Evolutionary conservation across 2,113 vertebrate genomes (phyloP), one percentile per base, ranked within the genome.

Genomic region (Alligator sinensis): DNA sequence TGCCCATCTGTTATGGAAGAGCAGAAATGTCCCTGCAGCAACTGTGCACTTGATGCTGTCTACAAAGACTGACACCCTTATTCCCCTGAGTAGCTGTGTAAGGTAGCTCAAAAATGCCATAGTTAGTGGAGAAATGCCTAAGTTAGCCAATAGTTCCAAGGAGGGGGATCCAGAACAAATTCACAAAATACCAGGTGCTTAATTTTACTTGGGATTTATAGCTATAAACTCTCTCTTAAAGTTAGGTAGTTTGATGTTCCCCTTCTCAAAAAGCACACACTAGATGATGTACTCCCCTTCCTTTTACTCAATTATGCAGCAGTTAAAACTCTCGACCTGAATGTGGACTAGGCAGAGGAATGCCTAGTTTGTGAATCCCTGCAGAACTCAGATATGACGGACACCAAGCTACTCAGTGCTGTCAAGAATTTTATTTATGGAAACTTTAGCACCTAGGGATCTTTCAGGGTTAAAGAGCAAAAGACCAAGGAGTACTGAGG

Each of bases 131-230:
- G n/a, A 77, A 61, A 21, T 30, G 34, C 22, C 62, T 30, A 34
- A 59, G 85, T 7, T 18, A 21, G 24, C 58, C 62, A 28, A 47
- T 47, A 47, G 47, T 9, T 9, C 47, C 47, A 47, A 47, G 47
- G 47, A 47, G 47, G 47, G 47, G 47, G 47, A 47, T 47, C 47
- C 47, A 47, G 47, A 47, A 47, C 47, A 47, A 47, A 66, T 59
- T 76, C 30, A 38, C 63, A 57, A 61, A 6, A 2, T 77, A 62
- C 1, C 0, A 72, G 79, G 17, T 0, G 0, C 27, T 88, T 34
- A 4, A 54, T 54, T 82, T n/a, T 21, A 3, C 0, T 0, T 1
- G 59, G 75, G 24, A 47, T 47, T 2, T 15, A 74, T 47, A 0
- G 0, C 25, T 27, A 2, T 11, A 78, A 84, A 34, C 34, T 25